Conservation (phyloP, 92 coral and sea anemone species). For the Palythoa heliodiscus region DNA sequence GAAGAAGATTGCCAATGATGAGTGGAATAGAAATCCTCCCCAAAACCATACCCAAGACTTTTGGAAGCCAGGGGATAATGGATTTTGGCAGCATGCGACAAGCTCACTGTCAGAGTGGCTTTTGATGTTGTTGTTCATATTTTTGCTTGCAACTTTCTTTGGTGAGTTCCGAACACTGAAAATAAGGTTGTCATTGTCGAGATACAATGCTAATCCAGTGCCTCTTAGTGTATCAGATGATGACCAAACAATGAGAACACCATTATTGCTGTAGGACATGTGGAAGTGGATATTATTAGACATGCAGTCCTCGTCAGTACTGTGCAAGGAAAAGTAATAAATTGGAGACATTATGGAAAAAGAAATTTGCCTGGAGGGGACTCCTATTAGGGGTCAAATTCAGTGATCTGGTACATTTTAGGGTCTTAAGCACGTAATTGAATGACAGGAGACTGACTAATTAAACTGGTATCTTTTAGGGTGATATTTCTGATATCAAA, state of each 20-base stretch:
- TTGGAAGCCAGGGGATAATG: conserved; percentile 67
- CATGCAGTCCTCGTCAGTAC: no score
- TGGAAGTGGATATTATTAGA: not conserved
- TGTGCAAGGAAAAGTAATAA: no score
- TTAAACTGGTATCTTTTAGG: no score
- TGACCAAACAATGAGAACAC: conserved; percentile 46
- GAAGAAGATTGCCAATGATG: conserved; percentile 48
- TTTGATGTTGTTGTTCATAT: conserved; percentile 60
- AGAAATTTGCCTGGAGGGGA: no score
- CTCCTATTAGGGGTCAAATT: no score
- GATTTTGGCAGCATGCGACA: conserved; percentile 66
- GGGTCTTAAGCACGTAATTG: no score
- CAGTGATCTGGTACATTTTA: no score
- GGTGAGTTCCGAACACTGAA: conserved; percentile 84
- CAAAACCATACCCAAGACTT: conserved; percentile 28
- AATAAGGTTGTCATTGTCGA: conserved; percentile 74
- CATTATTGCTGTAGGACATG: conserved; percentile 40
- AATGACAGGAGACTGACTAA: no score
- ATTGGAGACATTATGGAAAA: no score
- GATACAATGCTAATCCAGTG: conserved; percentile 59
- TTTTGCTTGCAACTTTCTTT: conserved; percentile 72
- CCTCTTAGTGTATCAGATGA: conserved; percentile 71
- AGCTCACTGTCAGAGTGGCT: conserved; percentile 87
- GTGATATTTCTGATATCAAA: no score
- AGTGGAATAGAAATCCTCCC: conserved; percentile 35